Evolutionary conservation across 2,113 vertebrate genomes (phyloP), one percentile per base, ranked within the genome.

Genomic region (Pyrgilauda ruficollis): DNA sequence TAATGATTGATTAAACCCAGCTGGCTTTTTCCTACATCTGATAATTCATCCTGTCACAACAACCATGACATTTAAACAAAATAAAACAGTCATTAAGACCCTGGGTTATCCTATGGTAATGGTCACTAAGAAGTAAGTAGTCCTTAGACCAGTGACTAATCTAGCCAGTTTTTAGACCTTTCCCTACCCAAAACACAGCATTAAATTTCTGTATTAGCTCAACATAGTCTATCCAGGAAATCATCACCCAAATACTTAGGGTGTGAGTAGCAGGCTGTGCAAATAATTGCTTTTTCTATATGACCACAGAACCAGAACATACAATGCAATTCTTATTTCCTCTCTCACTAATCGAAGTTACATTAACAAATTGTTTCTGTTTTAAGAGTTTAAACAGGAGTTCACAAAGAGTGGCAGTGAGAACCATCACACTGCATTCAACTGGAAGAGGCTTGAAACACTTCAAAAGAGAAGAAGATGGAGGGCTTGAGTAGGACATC

Each of bases 191-290:
- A 96, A 94, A 67, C 53, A 64, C 10, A 19, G 67, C 75, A 61
- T 88, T 56, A 53, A 46, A 49, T 91, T 94, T 87, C 79, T 76
- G 75, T 70, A 61, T 83, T 94, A 95, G 61, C 61, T 86, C 64
- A 91, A 82, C 13, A n/a, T 84, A 93, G 87, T 58, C 22, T 88
- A 82, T 50, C 47, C 72, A 87, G 76, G 76, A 95, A 97, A 93
- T 93, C 80, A 85, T 93, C 86, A 82, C 39, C 79, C 88, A 50
- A 62, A 94, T 96, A 96, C 95, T 89, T 92, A 89, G 47, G 10
- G 3, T 80, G 74, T 81, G 82, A 77, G 46, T 80, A 82, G 43
- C 1, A 6, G 30, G 5, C 22, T 76, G 53, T 68, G 44, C 64
- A 95, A 82, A 72, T 84, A 84, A 82, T 78, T 91, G 21, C 10